phyloP scores from a whole-genome alignment of 2,797 vertebrate genomes.

The Orientallactaga sibirica region DNA sequence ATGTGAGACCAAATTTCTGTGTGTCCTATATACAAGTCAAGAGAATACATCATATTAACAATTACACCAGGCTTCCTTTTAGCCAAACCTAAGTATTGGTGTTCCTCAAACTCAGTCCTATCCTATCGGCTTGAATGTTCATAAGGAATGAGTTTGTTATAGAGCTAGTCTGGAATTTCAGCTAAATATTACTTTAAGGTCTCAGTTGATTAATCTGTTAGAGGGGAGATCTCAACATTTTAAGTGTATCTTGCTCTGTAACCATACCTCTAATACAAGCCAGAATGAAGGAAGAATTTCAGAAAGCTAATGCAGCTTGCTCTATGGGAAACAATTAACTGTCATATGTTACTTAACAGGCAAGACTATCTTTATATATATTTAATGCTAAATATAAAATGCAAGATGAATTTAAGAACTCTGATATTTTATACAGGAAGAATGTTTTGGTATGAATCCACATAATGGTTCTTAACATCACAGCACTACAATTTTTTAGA shows the following conservation, averaged over 20 bases:
- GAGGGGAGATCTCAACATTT: not conserved
- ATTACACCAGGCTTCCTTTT: not conserved
- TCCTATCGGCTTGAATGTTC: not conserved
- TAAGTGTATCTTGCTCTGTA: not conserved
- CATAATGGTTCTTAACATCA: slow-evolving; percentile 25
- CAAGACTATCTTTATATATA: not conserved
- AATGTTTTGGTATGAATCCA: not conserved
- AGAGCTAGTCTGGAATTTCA: not conserved
- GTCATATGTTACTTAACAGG: not conserved
- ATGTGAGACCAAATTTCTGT: not conserved
- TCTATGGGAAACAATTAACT: not conserved
- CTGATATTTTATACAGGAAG: not conserved
- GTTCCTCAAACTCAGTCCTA: not conserved
- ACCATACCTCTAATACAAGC: not conserved
- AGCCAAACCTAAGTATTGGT: not conserved
- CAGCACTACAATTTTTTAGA: not conserved
- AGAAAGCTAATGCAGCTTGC: not conserved
- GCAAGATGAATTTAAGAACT: not conserved
- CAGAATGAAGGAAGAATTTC: not conserved
- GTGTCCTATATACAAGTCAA: not conserved
- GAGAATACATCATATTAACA: not conserved
- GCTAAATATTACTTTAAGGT: not conserved
- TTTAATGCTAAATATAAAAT: not conserved
- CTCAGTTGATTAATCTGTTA: not conserved
- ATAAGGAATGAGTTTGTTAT: not conserved